Conservation (phyloP, 2,888 invertebrate genomes). For the Ectemnius continuus region DNA sequence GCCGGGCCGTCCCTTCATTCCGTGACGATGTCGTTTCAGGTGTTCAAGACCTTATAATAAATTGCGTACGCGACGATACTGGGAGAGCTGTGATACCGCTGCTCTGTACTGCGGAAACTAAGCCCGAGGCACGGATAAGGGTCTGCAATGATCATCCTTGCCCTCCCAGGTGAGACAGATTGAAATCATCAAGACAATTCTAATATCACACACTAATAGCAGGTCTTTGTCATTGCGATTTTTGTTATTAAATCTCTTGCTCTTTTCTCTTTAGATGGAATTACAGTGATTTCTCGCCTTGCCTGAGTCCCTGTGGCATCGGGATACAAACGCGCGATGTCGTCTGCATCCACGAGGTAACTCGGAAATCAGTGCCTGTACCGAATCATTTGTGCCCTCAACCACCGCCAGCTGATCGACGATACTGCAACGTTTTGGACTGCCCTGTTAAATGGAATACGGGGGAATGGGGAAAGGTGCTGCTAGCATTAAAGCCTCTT, state of each 20-base stretch:
- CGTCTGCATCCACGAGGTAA: conserved; percentile 91
- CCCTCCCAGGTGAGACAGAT: conserved; percentile 86
- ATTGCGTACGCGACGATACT: conserved; percentile 92
- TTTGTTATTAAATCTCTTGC: not conserved
- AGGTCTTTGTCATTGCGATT: too few species aligned
- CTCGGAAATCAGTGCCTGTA: conserved; percentile 94
- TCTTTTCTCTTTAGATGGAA: conserved; percentile 84
- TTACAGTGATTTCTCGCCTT: conserved; percentile 92
- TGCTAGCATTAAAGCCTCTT: not conserved
- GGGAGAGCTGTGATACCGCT: conserved; percentile 92
- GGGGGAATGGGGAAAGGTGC: conserved; percentile 89
- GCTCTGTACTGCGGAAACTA: conserved; percentile 91
- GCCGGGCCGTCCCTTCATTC: not conserved
- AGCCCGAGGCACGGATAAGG: conserved; percentile 92
- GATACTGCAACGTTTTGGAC: conserved; percentile 94
- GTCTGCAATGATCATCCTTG: conserved; percentile 97
- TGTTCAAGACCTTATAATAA: conserved; percentile 90
- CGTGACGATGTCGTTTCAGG: conserved; percentile 72
- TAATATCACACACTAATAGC: too few species aligned
- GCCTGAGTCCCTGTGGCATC: conserved; percentile 96
- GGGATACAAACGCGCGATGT: conserved; percentile 95
- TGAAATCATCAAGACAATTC: too few species aligned
- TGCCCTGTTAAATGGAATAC: conserved; percentile 95
- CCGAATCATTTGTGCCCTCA: conserved; percentile 96
- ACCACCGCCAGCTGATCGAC: conserved; percentile 92